These are phyloP conservation scores for Etheostoma perlongum DNA, from an alignment of 2,797 vertebrate species.

Conservation along the genomic window DNA sequence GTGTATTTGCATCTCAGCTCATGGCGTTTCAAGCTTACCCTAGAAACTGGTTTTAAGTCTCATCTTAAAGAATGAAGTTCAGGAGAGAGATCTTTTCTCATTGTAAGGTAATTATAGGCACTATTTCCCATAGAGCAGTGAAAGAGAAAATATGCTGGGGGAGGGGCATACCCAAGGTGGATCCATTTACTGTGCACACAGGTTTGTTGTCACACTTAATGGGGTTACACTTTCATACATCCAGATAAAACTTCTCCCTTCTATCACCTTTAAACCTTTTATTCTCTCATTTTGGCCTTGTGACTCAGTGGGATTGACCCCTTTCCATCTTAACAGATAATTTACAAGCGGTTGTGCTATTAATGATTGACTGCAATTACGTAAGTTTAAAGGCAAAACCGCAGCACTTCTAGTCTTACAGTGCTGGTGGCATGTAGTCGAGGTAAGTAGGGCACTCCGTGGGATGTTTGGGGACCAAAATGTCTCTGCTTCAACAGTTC, in stretches of 20 bases:
- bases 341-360: slow-evolving; percentile 69
- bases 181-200: neutral
- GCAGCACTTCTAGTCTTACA: slow-evolving; percentile 63
- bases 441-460: slow-evolving; percentile 52
- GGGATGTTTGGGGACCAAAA: slow-evolving; percentile 32
- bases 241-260: neutral
- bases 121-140: slow-evolving; percentile 10
- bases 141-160: neutral
- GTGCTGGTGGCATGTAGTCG: slow-evolving; percentile 19
- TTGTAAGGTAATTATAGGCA: slow-evolving; percentile 1
- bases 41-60: slow-evolving; percentile 1
- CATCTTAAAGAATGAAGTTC: neutral
- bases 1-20: slow-evolving; percentile 8
- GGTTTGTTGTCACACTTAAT: neutral
- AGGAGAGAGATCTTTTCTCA: neutral
- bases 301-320: slow-evolving; percentile 36
- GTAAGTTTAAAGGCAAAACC: slow-evolving; percentile 53
- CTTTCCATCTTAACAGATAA: slow-evolving; percentile 57
- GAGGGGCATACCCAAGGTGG: neutral
- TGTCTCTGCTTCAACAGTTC: slow-evolving; percentile 24
- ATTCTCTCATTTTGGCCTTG: slow-evolving; percentile 23
- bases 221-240: neutral
- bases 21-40: neutral
- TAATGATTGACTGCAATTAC: slow-evolving; percentile 79
- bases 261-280: slow-evolving; percentile 30